These are phyloP conservation scores for Dicrostonyx torquatus DNA, from an alignment of 2,797 vertebrate species.

Conservation along the genomic window DNA sequence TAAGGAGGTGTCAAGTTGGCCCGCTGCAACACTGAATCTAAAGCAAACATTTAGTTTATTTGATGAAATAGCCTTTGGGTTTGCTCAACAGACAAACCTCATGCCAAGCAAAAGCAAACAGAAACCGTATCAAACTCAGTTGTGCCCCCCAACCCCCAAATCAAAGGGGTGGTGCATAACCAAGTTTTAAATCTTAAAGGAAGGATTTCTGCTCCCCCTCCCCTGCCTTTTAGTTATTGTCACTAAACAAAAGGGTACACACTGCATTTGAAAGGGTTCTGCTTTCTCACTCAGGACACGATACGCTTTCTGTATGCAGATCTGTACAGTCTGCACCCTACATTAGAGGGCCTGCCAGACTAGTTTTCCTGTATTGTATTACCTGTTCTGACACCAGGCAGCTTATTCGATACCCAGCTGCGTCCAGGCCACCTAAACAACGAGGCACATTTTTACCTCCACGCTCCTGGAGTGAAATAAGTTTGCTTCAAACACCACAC, in stretches of 20 bases:
- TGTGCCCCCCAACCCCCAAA: not conserved
- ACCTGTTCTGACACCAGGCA: slow-evolving; percentile 11
- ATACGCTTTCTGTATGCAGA: slow-evolving; percentile 12
- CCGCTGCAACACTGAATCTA: not conserved
- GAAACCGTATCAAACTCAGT: not conserved
- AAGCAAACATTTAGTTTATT: slow-evolving; percentile 16
- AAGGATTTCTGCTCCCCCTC: not conserved
- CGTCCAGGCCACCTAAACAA: slow-evolving; percentile 35
- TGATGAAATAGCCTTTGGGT: slow-evolving; percentile 24
- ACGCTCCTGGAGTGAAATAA: not conserved
- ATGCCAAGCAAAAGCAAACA: slow-evolving; percentile 6
- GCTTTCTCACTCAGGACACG: slow-evolving; percentile 34
- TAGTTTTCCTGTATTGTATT: slow-evolving; percentile 3
- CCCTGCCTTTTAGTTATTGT: not conserved
- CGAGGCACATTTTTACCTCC: not conserved
- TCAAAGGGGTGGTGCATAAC: not conserved
- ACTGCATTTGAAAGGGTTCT: not conserved
- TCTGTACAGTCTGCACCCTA: not conserved
- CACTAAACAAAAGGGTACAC: not conserved
- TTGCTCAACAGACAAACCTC: slow-evolving; percentile 27
- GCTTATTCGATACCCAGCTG: slow-evolving; percentile 51
- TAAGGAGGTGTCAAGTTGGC: not conserved
- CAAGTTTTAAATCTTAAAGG: slow-evolving; percentile 24
- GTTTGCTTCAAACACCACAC: slow-evolving; percentile 34
- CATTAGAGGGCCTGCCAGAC: not conserved